phyloP scores from a whole-genome alignment of 2,113 vertebrate genomes.

The Ictalurus furcatus region DNA sequence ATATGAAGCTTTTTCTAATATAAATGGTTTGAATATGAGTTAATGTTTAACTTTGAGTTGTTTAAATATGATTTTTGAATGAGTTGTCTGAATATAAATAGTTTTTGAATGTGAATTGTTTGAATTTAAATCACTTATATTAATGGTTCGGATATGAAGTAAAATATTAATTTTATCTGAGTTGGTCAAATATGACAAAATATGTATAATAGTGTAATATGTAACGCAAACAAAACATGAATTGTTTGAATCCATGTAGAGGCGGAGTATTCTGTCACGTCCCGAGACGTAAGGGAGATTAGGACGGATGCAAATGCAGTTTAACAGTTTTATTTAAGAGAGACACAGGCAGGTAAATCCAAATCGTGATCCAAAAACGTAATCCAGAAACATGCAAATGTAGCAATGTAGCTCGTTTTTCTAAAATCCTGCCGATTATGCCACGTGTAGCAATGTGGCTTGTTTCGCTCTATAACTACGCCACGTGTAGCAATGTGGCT shows the following conservation, averaged over 20 bases:
- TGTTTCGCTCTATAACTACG: no score
- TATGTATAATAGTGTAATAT: background rate
- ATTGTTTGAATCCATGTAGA: background rate
- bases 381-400: no score
- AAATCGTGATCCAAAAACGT: no score
- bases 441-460: no score
- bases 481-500: no score
- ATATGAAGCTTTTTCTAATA: background rate
- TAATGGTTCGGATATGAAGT: background rate
- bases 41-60: background rate
- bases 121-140: background rate
- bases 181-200: background rate
- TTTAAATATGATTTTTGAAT: background rate
- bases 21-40: background rate
- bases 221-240: background rate
- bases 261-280: no score
- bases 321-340: no score
- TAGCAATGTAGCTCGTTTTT: no score
- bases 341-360: no score
- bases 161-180: background rate
- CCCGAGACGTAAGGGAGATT: no score
- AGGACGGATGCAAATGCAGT: no score
- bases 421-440: no score
- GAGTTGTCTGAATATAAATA: background rate
- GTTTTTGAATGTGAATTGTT: background rate